A percentile compares a stretch with the other conserved stretches of the same genome.
Evolutionary conservation across 2,888 invertebrate genomes (phyloP).

Genomic region (Eremobia ochroleuca): DNA sequence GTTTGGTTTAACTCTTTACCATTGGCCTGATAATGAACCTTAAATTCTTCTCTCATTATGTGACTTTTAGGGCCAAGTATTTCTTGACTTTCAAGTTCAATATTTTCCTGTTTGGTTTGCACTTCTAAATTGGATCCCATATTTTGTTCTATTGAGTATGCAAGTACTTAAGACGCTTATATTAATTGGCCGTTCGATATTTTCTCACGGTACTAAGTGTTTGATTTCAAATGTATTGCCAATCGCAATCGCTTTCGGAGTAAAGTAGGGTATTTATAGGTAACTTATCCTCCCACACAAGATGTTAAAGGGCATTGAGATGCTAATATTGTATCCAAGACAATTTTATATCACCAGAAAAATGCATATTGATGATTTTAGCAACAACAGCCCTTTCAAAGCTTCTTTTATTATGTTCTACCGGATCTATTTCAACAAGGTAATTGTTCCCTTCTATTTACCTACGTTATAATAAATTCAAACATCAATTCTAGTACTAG

Average conservation of each 20-base stretch:
- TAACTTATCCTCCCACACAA: constrained; percentile 31
- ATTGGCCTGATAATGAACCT: constrained; percentile 49
- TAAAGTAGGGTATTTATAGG: constrained; percentile 17
- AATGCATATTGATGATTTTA: background rate
- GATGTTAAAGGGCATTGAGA: constrained; percentile 11
- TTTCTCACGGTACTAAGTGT: constrained; percentile 43
- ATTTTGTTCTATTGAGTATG: constrained; percentile 25
- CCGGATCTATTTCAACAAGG: constrained; percentile 11
- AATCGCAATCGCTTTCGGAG: constrained; percentile 13
- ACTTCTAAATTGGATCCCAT: constrained; percentile 36
- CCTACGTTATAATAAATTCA: constrained; percentile 38
- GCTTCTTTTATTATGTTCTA: constrained; percentile 3
- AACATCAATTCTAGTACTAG: constrained; percentile 29
- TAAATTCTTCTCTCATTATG: constrained; percentile 39
- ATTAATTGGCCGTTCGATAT: constrained; percentile 11
- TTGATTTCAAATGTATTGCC: constrained; percentile 28
- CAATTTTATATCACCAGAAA: background rate
- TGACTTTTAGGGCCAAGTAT: constrained; percentile 31
- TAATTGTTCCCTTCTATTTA: constrained; percentile 28
- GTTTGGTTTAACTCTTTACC: constrained; percentile 65
- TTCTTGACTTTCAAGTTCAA: constrained; percentile 16
- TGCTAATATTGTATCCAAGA: constrained; percentile 3
- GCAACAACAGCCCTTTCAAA: background rate
- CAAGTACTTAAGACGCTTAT: constrained; percentile 8
- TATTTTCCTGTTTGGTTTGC: constrained; percentile 33